Base-by-base conservation (phyloP, 2,113 vertebrate genomes). In the Hemiscyllium ocellatum region DNA sequence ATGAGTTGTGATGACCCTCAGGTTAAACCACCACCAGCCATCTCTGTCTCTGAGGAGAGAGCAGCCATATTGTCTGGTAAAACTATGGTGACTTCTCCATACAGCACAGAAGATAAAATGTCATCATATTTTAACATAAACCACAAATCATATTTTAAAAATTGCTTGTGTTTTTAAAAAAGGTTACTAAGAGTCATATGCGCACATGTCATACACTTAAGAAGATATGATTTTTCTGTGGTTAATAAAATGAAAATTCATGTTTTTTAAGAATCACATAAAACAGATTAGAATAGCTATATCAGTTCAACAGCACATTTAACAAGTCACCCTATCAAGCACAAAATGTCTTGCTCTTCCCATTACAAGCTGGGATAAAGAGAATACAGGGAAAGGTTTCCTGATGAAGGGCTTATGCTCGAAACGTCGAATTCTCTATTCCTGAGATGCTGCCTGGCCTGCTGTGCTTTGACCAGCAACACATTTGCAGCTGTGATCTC, bases 331-430 rank as follows among this genome's bases (percentile, higher is more conserved):
- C 8, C 33, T 13, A 10, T 33, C 66, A 93, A 93, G 65, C 61
- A 22, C 22, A 61, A n/a, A 47, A 66, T 93, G 37, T 83, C 80
- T 42, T 83, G 56, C 61, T 66, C 89, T 42, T 66, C 89, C n/a
- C 61, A 93, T 93, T 66, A 68, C 61, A 93, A 93, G n/a, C 61
- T 37, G n/a, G 10, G 61, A 66, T 93, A 68, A 93, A 93, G 56
- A 65, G 33, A 33, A 66, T 68, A 66, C 22, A 61, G 89, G 66
- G n/a, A 90, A 68, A n/a, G n/a, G n/a, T n/a, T n/a, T n/a, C n/a
- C n/a, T n/a, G n/a, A n/a, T n/a, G n/a, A n/a, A n/a, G n/a, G n/a
- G n/a, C n/a, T n/a, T n/a, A n/a, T n/a, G n/a, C n/a, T n/a, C n/a
- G n/a, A n/a, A n/a, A n/a, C n/a, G n/a, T n/a, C n/a, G n/a, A n/a